A percentile compares a stretch with the other conserved stretches of the same genome.
Evolutionary conservation across 2,113 vertebrate species (phyloP).

Genomic region (Larimichthys polyactis): DNA sequence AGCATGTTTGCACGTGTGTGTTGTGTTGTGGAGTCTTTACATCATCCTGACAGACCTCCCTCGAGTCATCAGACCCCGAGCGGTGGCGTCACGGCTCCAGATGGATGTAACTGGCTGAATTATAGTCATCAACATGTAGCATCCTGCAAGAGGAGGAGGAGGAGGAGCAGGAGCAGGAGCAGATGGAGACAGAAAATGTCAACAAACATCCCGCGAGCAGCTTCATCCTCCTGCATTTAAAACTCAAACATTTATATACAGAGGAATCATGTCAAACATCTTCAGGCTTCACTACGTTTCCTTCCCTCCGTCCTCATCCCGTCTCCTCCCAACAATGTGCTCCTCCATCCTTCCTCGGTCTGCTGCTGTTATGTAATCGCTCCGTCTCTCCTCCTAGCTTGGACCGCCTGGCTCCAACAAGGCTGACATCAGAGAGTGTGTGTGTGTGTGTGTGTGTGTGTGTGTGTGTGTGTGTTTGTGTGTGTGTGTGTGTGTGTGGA

Average conservation of each 20-base stretch:
- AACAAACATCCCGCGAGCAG: neutral
- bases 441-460: slow-evolving; percentile 17
- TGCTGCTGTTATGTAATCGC: slow-evolving; percentile 71
- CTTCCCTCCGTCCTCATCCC: neutral
- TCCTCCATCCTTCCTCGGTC: slow-evolving; percentile 54
- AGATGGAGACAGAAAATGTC: slow-evolving; percentile 14
- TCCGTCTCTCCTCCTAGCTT: slow-evolving; percentile 61
- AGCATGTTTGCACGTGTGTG: slow-evolving; percentile 1
- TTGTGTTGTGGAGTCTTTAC: slow-evolving; percentile 1
- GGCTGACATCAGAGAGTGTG: slow-evolving; percentile 63
- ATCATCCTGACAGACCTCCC: slow-evolving; percentile 30
- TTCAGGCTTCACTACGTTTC: neutral
- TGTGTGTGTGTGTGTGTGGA: slow-evolving; percentile 24
- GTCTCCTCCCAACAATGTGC: slow-evolving; percentile 17
- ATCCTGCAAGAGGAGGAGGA: neutral
- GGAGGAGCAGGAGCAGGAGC: neutral
- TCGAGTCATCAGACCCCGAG: slow-evolving; percentile 52
- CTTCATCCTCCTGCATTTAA: neutral
- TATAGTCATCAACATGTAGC: slow-evolving; percentile 21
- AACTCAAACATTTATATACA: neutral
- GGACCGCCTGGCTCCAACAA: slow-evolving; percentile 74
- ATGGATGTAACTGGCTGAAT: slow-evolving; percentile 50
- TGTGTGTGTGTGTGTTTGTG: slow-evolving; percentile 19
- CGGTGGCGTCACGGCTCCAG: slow-evolving; percentile 55
- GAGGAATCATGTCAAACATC: neutral